Percentiles rank a stretch among this genome's conserved stretches.
Conservation (phyloP, 2,113 vertebrate genomes). For the Prochilodus magdalenae region DNA sequence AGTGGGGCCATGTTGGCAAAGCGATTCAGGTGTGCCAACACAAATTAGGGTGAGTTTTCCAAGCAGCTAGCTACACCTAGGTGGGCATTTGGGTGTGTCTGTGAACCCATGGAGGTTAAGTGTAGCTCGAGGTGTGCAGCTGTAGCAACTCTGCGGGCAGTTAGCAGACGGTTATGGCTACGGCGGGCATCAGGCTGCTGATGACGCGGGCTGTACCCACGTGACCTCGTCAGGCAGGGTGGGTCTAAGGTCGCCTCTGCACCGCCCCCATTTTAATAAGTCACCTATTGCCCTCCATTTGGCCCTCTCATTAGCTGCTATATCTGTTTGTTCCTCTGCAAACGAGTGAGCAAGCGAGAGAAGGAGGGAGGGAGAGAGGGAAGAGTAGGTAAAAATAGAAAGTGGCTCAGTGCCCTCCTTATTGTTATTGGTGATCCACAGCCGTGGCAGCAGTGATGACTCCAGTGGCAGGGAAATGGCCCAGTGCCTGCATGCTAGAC, state of each 20-base stretch:
- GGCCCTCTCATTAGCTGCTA: conserved; percentile 85
- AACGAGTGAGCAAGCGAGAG: conserved; percentile 58
- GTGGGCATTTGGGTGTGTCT: conserved; percentile 47
- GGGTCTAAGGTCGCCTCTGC: conserved; percentile 80
- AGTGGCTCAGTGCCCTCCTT: conserved; percentile 74
- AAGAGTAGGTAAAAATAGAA: conserved; percentile 72
- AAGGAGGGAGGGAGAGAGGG: conserved; percentile 35
- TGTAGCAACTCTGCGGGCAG: background rate
- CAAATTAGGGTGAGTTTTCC: conserved; percentile 65
- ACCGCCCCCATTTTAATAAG: conserved; percentile 88
- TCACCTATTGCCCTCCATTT: conserved; percentile 85
- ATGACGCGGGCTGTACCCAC: conserved; percentile 76
- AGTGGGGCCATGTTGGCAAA: conserved; percentile 77
- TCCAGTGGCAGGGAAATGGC: conserved; percentile 65
- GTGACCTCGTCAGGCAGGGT: conserved; percentile 75
- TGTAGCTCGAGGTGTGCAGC: background rate
- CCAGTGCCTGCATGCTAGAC: conserved; percentile 59
- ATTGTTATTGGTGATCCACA: conserved; percentile 78
- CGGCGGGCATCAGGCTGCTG: conserved; percentile 77
- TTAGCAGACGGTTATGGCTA: conserved; percentile 51
- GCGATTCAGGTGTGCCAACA: background rate
- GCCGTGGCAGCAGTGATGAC: conserved; percentile 72
- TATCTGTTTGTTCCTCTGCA: conserved; percentile 59
- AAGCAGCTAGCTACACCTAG: conserved; percentile 71
- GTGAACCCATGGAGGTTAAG: background rate